Evolutionary conservation across 2,113 vertebrate species (phyloP), one percentile per base, ranked within the genome.

Genomic region (Sprattus sprattus): DNA sequence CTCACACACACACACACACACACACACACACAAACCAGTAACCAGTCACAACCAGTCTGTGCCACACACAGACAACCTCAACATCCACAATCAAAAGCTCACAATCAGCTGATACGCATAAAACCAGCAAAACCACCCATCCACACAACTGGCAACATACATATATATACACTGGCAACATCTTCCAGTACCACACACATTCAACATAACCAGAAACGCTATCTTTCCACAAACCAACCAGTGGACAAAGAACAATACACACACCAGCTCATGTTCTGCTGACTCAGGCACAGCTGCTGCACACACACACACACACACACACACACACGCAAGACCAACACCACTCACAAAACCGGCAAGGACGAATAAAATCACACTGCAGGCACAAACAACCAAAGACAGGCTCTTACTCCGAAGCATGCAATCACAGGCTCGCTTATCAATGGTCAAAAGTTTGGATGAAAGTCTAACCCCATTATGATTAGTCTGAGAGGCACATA

Each of bases 291-390:
- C 84, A 75, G 54, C 54, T 60, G 54, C 1, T 25, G 54, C 49
- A 81, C 75, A 57, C 18, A 84, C 83, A 85, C 39, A 46, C 16
- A 45, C 39, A 18, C 49, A 81, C 71, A 45, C 25, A 45, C 18
- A 28, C 64, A 71, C n/a, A 7, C 25, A 11, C 0, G 2, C 28
- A 13, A 32, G 64, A 71, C 10, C 39, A 39, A 39, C 39, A 39
- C 39, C 39, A 39, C 39, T 1, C 39, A 39, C 39, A 39, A 39
- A 39, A 39, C 39, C 39, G 39, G 39, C 39, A 39, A 39, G 39
- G 39, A 49, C 25, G 32, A 28, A 60, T 6, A 60, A 25, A 71
- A 28, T 7, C 3, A 7, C 6, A 64, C 20, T 25, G 20, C 60
- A 67, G 9, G 64, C 64, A 71, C n/a, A 32, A 71, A 71, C 64